These are phyloP conservation scores for Coptodon rendalli DNA, from an alignment of 2,113 vertebrate species.

Conservation along the genomic window DNA sequence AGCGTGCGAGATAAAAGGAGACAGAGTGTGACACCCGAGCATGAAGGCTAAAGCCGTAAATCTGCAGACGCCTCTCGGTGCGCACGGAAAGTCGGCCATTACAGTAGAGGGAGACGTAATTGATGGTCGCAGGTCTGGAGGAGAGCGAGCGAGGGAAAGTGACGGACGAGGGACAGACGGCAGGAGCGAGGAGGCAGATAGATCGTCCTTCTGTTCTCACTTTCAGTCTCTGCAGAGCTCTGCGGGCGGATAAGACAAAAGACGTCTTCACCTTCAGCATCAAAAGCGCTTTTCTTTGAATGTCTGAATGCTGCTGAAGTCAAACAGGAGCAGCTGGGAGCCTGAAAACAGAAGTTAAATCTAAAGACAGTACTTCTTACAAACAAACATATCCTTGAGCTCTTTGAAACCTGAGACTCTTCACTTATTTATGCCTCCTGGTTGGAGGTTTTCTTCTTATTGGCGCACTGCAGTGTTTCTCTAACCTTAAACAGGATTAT, in stretches of 20 bases:
- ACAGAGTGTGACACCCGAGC: not conserved
- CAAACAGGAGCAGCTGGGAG: not conserved
- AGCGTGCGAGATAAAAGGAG: not conserved
- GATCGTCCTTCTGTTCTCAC: not conserved
- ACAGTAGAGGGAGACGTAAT: conserved; percentile 3
- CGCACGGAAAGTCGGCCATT: not conserved
- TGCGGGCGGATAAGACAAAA: not conserved
- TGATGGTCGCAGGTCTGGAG: not conserved
- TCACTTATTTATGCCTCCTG: not conserved
- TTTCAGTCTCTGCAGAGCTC: not conserved
- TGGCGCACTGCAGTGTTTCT: not conserved
- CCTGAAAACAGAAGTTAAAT: not conserved
- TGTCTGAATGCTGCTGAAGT: not conserved
- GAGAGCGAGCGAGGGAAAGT: not conserved
- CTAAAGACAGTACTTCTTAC: not conserved
- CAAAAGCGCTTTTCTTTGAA: not conserved
- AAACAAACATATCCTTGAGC: not conserved
- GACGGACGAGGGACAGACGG: conserved; percentile 9
- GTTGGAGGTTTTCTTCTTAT: not conserved
- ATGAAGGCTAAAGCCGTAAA: conserved; percentile 4
- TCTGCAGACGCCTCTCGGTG: not conserved
- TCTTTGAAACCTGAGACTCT: not conserved
- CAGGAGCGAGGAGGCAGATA: not conserved
- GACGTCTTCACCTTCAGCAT: not conserved
- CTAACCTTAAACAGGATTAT: not conserved